Base-by-base conservation (phyloP, 2,888 invertebrate genomes). In the Mongoloraphidia duomilia region DNA sequence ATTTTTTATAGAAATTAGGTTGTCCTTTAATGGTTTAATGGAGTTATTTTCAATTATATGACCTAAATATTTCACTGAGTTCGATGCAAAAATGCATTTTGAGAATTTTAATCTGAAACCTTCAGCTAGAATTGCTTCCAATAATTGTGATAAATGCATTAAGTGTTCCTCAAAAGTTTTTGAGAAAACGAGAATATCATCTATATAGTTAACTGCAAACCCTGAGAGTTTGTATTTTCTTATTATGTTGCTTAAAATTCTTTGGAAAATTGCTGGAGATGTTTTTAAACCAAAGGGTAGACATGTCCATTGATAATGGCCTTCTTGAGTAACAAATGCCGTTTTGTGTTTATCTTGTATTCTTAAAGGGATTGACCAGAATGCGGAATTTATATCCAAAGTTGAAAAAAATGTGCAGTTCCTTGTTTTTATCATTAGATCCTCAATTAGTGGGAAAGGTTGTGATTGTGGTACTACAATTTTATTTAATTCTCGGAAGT, bases 311-410 rank as follows among this genome's bases (percentile, higher is more conserved):
- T n/a, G n/a, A n/a, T n/a, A n/a, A n/a, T n/a, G n/a, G n/a, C n/a
- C n/a, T n/a, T n/a, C n/a, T n/a, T n/a, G n/a, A n/a, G n/a, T n/a
- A n/a, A n/a, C n/a, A n/a, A n/a, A n/a, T n/a, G n/a, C n/a, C n/a
- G 50, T 48, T 47, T 62, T 63, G 36, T 57, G 34, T 54, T 56
- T 56, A 41, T 62, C 60, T 56, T 55, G 46, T 26, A 60, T 53
- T 49, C 53, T 40, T 38, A 60, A 43, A 2, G 60, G 61, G 5
- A 62, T 61, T n/a, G 61, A 61, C 62, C 64, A 65, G 54, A 65
- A 65, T 35, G 62, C 64, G 9, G 61, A 62, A 50, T 64, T 64
- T 49, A 63, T 59, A 42, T 64, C 63, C 0, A 64, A 37, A 3
- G 57, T 61, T 12, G 61, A 50, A 49, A 61, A 64, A 54, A 52